Conservation (phyloP, 2,113 vertebrate species). For the Phocoena phocoena region DNA sequence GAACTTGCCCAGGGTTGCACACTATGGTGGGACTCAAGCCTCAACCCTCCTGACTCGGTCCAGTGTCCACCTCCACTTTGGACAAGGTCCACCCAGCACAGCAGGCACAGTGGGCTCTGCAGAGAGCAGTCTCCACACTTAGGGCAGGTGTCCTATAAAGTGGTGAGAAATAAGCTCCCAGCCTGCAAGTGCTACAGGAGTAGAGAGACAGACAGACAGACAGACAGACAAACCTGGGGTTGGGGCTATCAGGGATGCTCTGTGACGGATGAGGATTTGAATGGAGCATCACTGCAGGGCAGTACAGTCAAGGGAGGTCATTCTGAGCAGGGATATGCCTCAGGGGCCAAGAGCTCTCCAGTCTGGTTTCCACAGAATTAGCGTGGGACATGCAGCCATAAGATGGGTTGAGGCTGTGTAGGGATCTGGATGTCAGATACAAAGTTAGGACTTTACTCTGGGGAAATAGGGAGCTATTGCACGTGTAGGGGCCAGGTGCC, state of each 20-base stretch:
- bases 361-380: not conserved
- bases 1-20: not conserved
- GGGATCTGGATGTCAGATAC: not conserved
- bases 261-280: not conserved
- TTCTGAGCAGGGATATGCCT: not conserved
- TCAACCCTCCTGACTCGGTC: accelerated
- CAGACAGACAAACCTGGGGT: not conserved
- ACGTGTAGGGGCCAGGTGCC: not conserved
- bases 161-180: not conserved
- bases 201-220: accelerated
- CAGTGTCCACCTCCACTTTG: not conserved
- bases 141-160: not conserved
- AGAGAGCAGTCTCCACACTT: not conserved
- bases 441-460: not conserved
- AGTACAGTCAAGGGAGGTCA: not conserved
- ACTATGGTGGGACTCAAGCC: not conserved
- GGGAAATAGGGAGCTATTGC: not conserved
- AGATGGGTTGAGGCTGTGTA: not conserved
- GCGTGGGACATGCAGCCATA: not conserved
- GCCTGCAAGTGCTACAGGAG: not conserved
- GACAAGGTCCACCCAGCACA: not conserved
- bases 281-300: accelerated
- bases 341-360: not conserved
- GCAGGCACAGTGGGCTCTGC: not conserved
- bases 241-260: not conserved